Base-by-base conservation (phyloP, 2,888 invertebrate species). In the Tinea semifulvella region DNA sequence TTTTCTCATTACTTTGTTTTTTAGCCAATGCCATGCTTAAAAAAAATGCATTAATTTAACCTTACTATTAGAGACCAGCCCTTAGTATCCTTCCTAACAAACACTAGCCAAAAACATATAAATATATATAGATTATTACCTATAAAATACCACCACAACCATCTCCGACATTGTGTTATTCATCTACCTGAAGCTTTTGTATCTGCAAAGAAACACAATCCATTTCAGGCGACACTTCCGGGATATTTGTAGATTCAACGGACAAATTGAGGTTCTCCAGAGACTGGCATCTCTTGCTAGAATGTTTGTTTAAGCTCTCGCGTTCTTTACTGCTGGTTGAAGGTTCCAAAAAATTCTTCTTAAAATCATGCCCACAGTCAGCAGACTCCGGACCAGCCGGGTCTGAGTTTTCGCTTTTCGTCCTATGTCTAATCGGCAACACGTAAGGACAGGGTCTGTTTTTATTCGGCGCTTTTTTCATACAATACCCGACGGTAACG, bases 341-440 rank as follows among this genome's bases (percentile, higher is more conserved):
- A 3, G 79, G 74, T 51, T 79, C 77, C 49, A 75, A 51, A 50
- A 71, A 57, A 54, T 57, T 63, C 52, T 70, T 70, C 39, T 49
- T 3, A 48, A 60, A 60, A 42, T 75, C 72, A 57, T 60, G 64
- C 46, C 58, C 59, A 51, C 48, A 60, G 18, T 81, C 75, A 55
- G 51, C 62, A 51, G 61, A 56, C 48, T 77, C 75, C 62, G 66
- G 63, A 52, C 72, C 63, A 43, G 67, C 71, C 11, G 45, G 55
- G 52, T 86, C 86, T 4, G 85, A 85, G 62, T 86, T 86, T 58
- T 85, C 86, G 60, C 86, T 86, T 65, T 84, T 83, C 52, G 85
- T 85, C 62, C 85, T 71, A 56, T 83, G 84, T 51, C 86, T 66
- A 47, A 84, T 81, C 36, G 84, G 83, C 51, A 84, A 56, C 39